Evolutionary conservation across 2,888 invertebrate genomes (phyloP).

Genomic region (Torymus aiolomorphi): DNA sequence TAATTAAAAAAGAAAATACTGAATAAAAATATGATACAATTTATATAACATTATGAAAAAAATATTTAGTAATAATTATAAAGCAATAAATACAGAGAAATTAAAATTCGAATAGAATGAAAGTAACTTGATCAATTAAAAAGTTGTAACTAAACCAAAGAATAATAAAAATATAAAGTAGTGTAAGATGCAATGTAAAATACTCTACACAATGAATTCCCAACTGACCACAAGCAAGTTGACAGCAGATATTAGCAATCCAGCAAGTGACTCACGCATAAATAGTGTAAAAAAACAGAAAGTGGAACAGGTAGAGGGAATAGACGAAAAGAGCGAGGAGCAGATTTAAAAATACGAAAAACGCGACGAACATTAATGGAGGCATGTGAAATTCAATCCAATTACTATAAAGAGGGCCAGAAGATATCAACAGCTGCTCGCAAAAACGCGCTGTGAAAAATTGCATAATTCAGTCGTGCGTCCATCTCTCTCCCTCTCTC

Average conservation of each 20-base stretch:
- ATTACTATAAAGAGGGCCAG: background rate
- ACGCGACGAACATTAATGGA: slow-evolving; percentile 17
- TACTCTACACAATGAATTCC: no score
- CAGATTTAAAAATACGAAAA: slow-evolving; percentile 38
- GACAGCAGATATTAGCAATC: no score
- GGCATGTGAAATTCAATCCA: slow-evolving; percentile 21
- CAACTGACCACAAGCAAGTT: no score
- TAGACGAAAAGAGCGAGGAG: slow-evolving; percentile 36
- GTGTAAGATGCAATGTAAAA: no score
- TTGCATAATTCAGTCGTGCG: slow-evolving; percentile 39
- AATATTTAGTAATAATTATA: background rate
- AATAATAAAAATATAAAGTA: no score
- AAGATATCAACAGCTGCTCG: background rate
- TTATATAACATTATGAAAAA: no score
- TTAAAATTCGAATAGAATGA: no score
- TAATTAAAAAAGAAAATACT: no score
- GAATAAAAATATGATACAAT: no score
- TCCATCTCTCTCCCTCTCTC: background rate
- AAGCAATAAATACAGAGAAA: background rate
- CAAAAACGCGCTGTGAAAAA: slow-evolving; percentile 16
- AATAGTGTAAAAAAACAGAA: slow-evolving; percentile 29
- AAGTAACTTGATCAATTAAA: no score
- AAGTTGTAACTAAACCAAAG: no score
- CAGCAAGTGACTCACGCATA: background rate
- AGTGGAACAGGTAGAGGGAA: slow-evolving; percentile 29